Conservation (phyloP, 2,113 vertebrate genomes). For the Zosterops lateralis region DNA sequence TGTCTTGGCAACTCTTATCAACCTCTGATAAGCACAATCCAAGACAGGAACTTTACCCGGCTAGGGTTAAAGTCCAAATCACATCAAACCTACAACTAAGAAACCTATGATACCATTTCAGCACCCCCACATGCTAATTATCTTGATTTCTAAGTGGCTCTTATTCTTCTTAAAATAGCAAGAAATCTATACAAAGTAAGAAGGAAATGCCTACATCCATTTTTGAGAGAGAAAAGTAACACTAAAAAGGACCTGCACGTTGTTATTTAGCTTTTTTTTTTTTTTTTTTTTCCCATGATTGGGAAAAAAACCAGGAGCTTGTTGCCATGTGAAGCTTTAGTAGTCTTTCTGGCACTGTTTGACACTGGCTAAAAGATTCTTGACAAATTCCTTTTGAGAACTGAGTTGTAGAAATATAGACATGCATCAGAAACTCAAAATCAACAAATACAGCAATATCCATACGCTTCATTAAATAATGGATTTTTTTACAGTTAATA, state of each 20-base stretch:
- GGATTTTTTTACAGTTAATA: neutral
- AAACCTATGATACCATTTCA: too few species aligned
- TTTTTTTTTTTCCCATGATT: neutral
- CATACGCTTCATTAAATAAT: neutral
- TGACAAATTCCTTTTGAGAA: neutral
- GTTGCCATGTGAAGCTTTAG: neutral
- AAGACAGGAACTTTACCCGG: too few species aligned
- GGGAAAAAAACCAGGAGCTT: fast-evolving
- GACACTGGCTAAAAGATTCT: neutral
- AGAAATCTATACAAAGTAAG: neutral
- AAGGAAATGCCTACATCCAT: neutral
- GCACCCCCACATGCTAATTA: neutral
- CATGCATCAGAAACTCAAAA: neutral
- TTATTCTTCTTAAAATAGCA: neutral
- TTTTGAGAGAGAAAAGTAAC: neutral
- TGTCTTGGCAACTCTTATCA: too few species aligned
- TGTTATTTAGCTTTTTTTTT: neutral
- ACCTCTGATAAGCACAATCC: too few species aligned
- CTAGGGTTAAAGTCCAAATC: too few species aligned
- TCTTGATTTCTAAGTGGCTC: neutral
- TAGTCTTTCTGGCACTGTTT: neutral
- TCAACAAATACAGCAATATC: neutral
- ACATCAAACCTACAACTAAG: too few species aligned
- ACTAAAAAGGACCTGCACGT: neutral
- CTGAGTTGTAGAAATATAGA: neutral